Evolutionary conservation across 2,113 vertebrate genomes (phyloP).

Genomic region (Tretioscincus oriximinensis): DNA sequence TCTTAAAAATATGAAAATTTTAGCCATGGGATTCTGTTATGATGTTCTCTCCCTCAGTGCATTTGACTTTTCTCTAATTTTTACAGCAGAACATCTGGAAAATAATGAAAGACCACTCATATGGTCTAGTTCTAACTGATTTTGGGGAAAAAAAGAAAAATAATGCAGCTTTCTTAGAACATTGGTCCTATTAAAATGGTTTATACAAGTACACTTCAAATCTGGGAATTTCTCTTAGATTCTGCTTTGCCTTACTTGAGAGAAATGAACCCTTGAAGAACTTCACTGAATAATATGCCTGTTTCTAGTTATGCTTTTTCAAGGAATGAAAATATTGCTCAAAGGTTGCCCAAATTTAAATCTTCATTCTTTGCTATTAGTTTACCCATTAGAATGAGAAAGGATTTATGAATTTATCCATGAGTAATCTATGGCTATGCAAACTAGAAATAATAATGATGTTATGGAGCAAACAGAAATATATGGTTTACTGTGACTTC

Average conservation of each 20-base stretch:
- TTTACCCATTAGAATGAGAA: neutral
- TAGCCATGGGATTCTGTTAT: no score
- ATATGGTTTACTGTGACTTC: neutral
- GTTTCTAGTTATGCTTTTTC: neutral
- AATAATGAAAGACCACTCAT: neutral
- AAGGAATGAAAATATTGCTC: neutral
- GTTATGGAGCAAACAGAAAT: neutral
- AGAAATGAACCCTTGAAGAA: neutral
- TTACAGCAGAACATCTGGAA: slow-evolving; percentile 17
- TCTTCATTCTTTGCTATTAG: neutral
- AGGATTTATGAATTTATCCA: neutral
- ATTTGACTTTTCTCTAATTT: neutral
- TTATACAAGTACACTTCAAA: fast-evolving
- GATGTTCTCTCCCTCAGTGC: neutral
- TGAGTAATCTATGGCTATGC: neutral
- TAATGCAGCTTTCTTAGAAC: neutral
- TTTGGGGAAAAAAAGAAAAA: neutral
- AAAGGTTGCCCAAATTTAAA: neutral
- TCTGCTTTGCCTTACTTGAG: neutral
- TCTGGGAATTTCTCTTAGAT: neutral
- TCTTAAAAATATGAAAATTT: no score
- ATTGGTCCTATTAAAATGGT: neutral
- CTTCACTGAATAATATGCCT: neutral
- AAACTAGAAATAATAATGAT: neutral
- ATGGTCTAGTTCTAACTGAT: neutral